Evolutionary conservation across 2,888 invertebrate species (phyloP), one percentile per base, ranked within the genome.

Genomic region (Ophioninae sp.): DNA sequence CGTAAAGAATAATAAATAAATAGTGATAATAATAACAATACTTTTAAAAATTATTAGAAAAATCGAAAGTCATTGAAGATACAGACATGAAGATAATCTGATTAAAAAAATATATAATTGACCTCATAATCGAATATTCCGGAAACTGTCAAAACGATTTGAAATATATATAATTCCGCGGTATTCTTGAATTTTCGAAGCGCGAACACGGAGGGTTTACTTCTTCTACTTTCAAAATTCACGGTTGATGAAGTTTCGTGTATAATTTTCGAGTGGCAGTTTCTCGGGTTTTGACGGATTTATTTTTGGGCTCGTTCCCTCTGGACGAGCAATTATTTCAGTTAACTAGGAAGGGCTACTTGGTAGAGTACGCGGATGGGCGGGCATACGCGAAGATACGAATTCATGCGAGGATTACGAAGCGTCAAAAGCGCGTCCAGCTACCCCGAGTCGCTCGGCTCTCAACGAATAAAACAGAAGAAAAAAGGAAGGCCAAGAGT

Each of bases 331-430:
- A 80, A 80, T 80, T 80, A 75, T 30, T 69, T 69, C 61, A 41
- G 69, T 37, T 57, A 61, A 69, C 68, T 39, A 69, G 75, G 74
- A 74, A 75, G 69, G 74, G 75, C 75, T 75, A 75, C 80, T 75
- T 56, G 13, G 56, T 57, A 68, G 50, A n/a, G 39, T 68, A 67
- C 64, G 69, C 37, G 23, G n/a, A 57, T 44, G 64, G 8, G 37
- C 57, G 50, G n/a, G 41, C 37, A 37, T 65, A 39, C n/a, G 20
- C 23, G n/a, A 17, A 56, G 3, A 56, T 17, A 41, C 30, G 39
- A 37, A 50, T 61, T 13, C 10, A 59, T 39, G 61, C 20, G n/a
- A 5, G 39, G n/a, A 70, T 64, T 70, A 70, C 76, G 41, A 23
- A 56, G 7, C 30, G 30, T 65, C 57, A 44, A 44, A 44, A 44